These are phyloP conservation scores for Drosophila baimaii DNA, from an alignment of 1,140 invertebrate genomes.

Conservation along the genomic window DNA sequence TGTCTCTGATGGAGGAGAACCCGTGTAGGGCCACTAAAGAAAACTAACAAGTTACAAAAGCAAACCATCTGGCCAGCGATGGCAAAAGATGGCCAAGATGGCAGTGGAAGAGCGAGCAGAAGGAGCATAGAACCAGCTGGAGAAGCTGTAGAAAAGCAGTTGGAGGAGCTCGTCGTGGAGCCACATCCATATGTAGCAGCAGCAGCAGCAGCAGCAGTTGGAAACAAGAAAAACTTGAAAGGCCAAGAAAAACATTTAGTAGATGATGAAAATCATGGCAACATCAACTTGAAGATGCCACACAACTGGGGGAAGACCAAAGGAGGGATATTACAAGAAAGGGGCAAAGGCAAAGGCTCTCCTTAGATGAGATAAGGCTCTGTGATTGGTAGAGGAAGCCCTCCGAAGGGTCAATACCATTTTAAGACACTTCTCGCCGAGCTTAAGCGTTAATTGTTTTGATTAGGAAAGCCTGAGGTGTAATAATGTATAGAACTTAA, in stretches of 20 bases:
- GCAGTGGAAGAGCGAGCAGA: constrained; percentile 3
- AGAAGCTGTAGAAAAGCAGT: constrained; percentile 35
- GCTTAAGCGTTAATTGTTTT: constrained; percentile 30
- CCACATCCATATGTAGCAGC: constrained; percentile 29
- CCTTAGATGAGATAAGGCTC: not conserved
- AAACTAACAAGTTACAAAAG: constrained; percentile 80
- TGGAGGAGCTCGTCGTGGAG: constrained; percentile 19
- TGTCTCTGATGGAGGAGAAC: constrained; percentile 38
- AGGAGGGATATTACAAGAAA: constrained; percentile 1
- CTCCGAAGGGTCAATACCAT: constrained; percentile 33
- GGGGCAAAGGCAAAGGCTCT: too few relatives aligned
- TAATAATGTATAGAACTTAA: not conserved
- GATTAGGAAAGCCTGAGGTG: not conserved
- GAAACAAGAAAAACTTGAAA: constrained; percentile 72
- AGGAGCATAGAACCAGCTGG: constrained; percentile 29
- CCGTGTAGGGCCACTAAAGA: constrained; percentile 72
- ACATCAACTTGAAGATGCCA: constrained; percentile 66
- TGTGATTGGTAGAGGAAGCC: constrained; percentile 26
- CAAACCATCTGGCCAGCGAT: constrained; percentile 65
- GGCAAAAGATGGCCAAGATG: constrained; percentile 32
- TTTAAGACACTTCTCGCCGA: constrained; percentile 11
- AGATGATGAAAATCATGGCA: constrained; percentile 81
- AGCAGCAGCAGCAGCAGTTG: constrained; percentile 17
- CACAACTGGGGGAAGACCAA: constrained; percentile 12
- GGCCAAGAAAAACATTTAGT: constrained; percentile 78